These are phyloP conservation scores for Conchocele bisecta DNA, from an alignment of 2,888 invertebrate species.

Conservation along the genomic window DNA sequence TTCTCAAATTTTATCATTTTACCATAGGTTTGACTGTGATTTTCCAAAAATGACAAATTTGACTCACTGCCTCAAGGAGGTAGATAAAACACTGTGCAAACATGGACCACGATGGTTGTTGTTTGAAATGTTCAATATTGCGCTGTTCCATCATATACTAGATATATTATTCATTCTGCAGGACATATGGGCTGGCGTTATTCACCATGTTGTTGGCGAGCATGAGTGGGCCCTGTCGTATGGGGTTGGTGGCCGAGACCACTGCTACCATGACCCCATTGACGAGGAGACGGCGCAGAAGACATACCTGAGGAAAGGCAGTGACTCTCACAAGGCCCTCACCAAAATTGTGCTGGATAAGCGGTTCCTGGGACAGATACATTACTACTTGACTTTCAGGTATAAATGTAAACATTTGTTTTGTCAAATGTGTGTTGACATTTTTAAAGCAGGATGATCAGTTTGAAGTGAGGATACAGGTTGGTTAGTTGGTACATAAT, in stretches of 20 bases:
- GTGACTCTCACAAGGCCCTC: constrained; percentile 36
- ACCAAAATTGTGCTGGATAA: constrained; percentile 35
- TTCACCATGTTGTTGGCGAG: constrained; percentile 38
- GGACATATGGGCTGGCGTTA: constrained; percentile 38
- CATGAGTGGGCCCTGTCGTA: constrained; percentile 34
- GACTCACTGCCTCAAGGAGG: too few relatives aligned
- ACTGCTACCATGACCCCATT: constrained; percentile 40
- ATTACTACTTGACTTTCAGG: constrained; percentile 39
- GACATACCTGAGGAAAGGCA: constrained; percentile 23
- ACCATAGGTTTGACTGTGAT: too few relatives aligned
- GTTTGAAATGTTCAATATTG: too few relatives aligned
- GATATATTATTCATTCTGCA: too few relatives aligned
- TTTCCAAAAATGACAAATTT: too few relatives aligned
- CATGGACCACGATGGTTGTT: too few relatives aligned
- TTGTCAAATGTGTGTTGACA: neutral
- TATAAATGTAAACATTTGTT: neutral
- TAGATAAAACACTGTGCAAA: too few relatives aligned
- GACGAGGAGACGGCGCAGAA: constrained; percentile 11
- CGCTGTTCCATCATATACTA: too few relatives aligned
- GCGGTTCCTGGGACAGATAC: constrained; percentile 29
- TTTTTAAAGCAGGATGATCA: too few relatives aligned
- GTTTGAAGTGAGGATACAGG: too few relatives aligned
- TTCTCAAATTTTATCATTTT: too few relatives aligned
- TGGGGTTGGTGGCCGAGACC: neutral
- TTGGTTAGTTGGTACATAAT: too few relatives aligned